Conservation (phyloP, 2,888 invertebrate genomes). For the Ramazzottius varieornatus region DNA sequence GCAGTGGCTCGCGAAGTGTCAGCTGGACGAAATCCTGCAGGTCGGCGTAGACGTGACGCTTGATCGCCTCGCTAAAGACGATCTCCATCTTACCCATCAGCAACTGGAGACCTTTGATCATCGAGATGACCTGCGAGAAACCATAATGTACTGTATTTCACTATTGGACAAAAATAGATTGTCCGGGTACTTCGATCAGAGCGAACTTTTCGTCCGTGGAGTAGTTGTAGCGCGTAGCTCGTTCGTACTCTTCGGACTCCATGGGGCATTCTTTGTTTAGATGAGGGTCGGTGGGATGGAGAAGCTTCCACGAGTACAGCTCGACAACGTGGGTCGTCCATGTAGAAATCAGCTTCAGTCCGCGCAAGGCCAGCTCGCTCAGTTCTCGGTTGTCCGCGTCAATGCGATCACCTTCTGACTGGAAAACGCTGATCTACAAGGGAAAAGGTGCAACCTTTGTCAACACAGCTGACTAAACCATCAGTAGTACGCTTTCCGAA, state of each 20-base stretch:
- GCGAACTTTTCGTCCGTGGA: slow-evolving; percentile 89
- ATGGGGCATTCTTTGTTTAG: slow-evolving; percentile 76
- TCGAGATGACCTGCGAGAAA: slow-evolving; percentile 47
- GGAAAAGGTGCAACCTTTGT: neutral
- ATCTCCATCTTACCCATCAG: slow-evolving; percentile 91
- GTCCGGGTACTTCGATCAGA: slow-evolving; percentile 77
- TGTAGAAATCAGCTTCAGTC: slow-evolving; percentile 68
- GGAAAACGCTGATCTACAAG: neutral
- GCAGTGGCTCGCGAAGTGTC: slow-evolving; percentile 55
- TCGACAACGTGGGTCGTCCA: slow-evolving; percentile 94
- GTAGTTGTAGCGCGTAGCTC: slow-evolving; percentile 93
- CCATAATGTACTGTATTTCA: neutral
- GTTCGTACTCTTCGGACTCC: slow-evolving; percentile 90
- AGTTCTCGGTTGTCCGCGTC: slow-evolving; percentile 74
- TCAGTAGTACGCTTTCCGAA: too few species aligned
- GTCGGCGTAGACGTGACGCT: slow-evolving; percentile 75
- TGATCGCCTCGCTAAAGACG: slow-evolving; percentile 66
- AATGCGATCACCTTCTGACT: slow-evolving; percentile 43
- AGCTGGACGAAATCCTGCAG: slow-evolving; percentile 87
- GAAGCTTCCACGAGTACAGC: slow-evolving; percentile 83
- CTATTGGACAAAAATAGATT: neutral
- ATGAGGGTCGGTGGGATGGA: slow-evolving; percentile 90
- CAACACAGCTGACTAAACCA: neutral
- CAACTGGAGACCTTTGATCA: slow-evolving; percentile 93
- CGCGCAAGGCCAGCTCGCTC: slow-evolving; percentile 62